These are phyloP conservation scores for Bostrychus sinensis DNA, from an alignment of 2,113 vertebrate genomes.

Conservation along the genomic window DNA sequence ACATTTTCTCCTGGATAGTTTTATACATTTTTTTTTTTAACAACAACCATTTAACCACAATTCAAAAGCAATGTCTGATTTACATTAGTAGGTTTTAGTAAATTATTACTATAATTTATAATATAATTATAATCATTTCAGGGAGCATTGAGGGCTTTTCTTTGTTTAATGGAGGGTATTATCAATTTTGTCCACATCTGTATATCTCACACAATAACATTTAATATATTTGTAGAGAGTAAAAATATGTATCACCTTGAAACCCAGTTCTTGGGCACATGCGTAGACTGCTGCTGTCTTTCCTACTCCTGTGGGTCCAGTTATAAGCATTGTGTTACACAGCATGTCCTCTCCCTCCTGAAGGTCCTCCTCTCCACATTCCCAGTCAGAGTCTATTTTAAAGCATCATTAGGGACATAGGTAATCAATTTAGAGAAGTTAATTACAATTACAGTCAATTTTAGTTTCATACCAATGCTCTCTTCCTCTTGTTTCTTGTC, in stretches of 20 bases:
- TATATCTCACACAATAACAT: background rate
- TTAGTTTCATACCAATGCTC: conserved; percentile 66
- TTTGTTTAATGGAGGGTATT: too few relatives aligned
- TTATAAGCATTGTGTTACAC: conserved; percentile 93
- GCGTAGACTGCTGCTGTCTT: conserved; percentile 97
- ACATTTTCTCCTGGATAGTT: too few relatives aligned
- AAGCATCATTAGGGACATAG: background rate
- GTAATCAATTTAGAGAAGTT: background rate
- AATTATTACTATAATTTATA: too few relatives aligned
- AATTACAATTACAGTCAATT: background rate
- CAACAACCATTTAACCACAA: too few relatives aligned
- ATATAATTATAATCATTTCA: too few relatives aligned
- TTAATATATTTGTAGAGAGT: background rate
- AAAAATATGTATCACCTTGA: conserved; percentile 83
- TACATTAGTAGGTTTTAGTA: too few relatives aligned
- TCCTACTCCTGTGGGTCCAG: conserved; percentile 91
- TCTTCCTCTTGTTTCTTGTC: conserved; percentile 81
- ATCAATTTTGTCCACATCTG: too few relatives aligned
- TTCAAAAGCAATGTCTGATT: too few relatives aligned
- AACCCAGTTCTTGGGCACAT: conserved; percentile 96
- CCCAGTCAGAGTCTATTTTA: conserved; percentile 76
- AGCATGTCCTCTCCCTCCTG: conserved; percentile 81
- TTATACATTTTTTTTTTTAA: too few relatives aligned
- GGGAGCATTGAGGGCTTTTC: too few relatives aligned
- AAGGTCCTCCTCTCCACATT: conserved; percentile 77